phyloP scores from a whole-genome alignment of 2,113 vertebrate genomes.

The Speoplatyrhinus poulsoni region DNA sequence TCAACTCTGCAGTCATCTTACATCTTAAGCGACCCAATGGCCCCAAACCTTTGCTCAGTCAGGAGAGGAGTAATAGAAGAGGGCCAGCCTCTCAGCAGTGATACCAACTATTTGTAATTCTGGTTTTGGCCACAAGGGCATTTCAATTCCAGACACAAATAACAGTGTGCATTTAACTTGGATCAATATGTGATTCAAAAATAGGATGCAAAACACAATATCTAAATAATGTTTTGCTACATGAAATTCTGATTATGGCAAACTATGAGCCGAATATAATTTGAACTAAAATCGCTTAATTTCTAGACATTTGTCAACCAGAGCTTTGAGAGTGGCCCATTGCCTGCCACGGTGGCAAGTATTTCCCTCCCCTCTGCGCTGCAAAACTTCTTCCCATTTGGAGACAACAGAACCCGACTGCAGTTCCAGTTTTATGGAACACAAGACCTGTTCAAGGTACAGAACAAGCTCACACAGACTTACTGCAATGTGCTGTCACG shows the following conservation, averaged over 20 bases:
- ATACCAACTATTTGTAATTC: too few species aligned
- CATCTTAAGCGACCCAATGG: too few species aligned
- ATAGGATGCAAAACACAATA: not conserved
- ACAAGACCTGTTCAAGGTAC: constrained; percentile 82
- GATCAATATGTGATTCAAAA: not conserved
- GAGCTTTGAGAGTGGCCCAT: constrained; percentile 48
- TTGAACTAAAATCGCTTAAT: not conserved
- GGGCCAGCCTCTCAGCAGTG: too few species aligned
- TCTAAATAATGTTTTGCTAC: too few species aligned
- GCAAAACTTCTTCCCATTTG: constrained; percentile 55
- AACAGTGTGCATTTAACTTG: not conserved
- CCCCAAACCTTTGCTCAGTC: too few species aligned
- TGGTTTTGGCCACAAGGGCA: too few species aligned
- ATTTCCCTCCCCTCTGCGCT: constrained; percentile 82
- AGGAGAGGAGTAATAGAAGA: too few species aligned
- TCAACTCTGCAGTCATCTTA: too few species aligned
- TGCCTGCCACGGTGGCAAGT: constrained; percentile 58
- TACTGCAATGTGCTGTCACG: not conserved
- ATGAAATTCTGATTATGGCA: not conserved
- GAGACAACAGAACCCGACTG: constrained; percentile 68
- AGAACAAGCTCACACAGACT: constrained; percentile 18
- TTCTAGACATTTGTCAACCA: constrained; percentile 74
- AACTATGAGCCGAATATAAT: not conserved
- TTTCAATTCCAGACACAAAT: not conserved
- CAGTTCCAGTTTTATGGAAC: constrained; percentile 87